Base-by-base conservation (phyloP, 2,888 invertebrate genomes). In the Seira ritae region DNA sequence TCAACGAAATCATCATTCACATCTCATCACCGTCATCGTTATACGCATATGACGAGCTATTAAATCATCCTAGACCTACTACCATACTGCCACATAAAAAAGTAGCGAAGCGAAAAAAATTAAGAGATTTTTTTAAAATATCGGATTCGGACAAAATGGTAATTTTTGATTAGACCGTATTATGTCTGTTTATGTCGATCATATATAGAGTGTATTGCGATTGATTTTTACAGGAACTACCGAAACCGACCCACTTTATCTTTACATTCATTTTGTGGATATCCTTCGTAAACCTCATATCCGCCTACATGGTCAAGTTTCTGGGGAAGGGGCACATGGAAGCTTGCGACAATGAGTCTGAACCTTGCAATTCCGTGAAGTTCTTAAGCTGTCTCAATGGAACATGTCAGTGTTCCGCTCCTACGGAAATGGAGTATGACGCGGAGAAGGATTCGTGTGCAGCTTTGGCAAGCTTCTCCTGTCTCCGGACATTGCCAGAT, bases 321-420 rank as follows among this genome's bases (percentile, higher is more conserved):
- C 62, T 85, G 2, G 83, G 83, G 15, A 79, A 79, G 42, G 62
- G 69, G 1, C 66, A 83, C 60, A 42, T 37, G 17, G 84, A 85
- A 24, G 2, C 31, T 15, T 87, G 87, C 72, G 68, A 46, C 62
- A 20, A 19, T 23, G 84, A 85, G 1, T 8, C 76, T 22, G 80
- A 85, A 8, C 84, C 81, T 23, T 87, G 87, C 67, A 82, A 80
- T 65, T 31, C 82, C 3, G 71, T 84, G n/a, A 87, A 87, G 73
- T 85, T 84, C 68, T 67, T 87, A 8, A 82, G 69, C 23, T 87
- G 87, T 68, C 23, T 62, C 20, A 60, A 84, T 37, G 85, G 84
- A 4, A 1, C 66, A 4, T 87, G 87, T 50, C 50, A 46, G n/a
- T 87, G 87, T 65, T 62, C 78, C 17, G 70, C 73, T 1, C 82